Conservation (phyloP, 1,140 invertebrate species). For the Dendrolimus punctatus region DNA sequence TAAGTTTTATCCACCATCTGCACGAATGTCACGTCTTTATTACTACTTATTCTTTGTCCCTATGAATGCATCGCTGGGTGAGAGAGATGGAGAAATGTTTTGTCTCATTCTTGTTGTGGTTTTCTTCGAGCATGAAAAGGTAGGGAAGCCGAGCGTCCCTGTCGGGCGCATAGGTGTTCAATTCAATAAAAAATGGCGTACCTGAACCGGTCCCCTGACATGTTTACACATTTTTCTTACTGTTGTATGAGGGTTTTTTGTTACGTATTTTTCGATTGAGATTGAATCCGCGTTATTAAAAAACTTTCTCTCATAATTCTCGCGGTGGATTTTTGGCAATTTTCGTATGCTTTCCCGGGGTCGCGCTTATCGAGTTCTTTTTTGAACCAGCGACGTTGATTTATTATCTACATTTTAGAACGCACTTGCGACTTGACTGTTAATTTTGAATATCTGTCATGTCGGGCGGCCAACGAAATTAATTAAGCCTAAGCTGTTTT, state of each 20-base stretch:
- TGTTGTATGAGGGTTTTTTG: constrained; percentile 49
- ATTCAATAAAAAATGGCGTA: constrained; percentile 67
- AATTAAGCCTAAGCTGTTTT: too few species aligned
- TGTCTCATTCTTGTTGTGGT: constrained; percentile 35
- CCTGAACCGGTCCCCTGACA: constrained; percentile 61
- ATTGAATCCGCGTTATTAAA: constrained; percentile 65
- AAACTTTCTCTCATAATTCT: constrained; percentile 58
- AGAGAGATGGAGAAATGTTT: constrained; percentile 29
- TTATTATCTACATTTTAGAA: constrained; percentile 20
- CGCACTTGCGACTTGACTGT: constrained; percentile 8
- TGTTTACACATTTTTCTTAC: constrained; percentile 68
- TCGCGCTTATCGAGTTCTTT: constrained; percentile 10
- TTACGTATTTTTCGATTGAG: constrained; percentile 63
- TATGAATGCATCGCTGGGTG: constrained; percentile 42
- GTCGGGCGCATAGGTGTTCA: constrained; percentile 52
- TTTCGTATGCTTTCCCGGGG: constrained; percentile 24
- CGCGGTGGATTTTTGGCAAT: constrained; percentile 34
- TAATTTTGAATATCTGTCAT: too few species aligned
- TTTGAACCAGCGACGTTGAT: constrained; percentile 16
- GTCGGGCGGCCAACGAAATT: too few species aligned
- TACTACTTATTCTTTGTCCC: constrained; percentile 67
- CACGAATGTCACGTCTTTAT: constrained; percentile 68
- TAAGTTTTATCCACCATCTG: constrained; percentile 68
- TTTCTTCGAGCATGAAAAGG: constrained; percentile 35
- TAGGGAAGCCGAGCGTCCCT: constrained; percentile 36